Percentiles rank a stretch among this genome's conserved stretches.
Evolutionary conservation across 2,797 vertebrate genomes (phyloP).

Genomic region (Fundulus diaphanus): DNA sequence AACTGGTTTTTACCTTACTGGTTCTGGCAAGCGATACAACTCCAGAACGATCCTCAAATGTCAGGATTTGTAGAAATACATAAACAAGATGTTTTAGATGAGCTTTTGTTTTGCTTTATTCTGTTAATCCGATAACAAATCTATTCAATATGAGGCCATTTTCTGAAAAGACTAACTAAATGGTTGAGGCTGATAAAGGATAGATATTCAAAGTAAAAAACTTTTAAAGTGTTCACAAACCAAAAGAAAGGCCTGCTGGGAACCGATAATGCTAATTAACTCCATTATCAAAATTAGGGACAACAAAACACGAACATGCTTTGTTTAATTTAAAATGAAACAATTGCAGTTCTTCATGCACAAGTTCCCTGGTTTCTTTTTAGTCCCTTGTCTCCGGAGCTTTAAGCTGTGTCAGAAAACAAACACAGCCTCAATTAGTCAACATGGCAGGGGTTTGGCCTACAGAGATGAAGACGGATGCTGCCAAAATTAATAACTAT

Average conservation of each 20-base stretch:
- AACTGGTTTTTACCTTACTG: conserved; percentile 45
- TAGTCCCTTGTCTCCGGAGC: conserved; percentile 34
- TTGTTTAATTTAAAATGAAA: conserved; percentile 60
- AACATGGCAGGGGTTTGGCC: conserved; percentile 34
- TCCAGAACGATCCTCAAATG: conserved; percentile 73
- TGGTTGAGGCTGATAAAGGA: conserved; percentile 56
- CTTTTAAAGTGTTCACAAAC: conserved; percentile 32
- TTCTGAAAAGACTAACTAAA: conserved; percentile 56
- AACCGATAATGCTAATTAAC: conserved; percentile 69
- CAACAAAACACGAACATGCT: conserved; percentile 61
- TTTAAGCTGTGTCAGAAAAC: conserved; percentile 24
- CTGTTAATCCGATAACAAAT: conserved; percentile 55
- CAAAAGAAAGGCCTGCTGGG: conserved; percentile 56
- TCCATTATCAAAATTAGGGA: conserved; percentile 59
- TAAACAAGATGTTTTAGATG: neutral
- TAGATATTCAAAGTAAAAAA: conserved; percentile 44
- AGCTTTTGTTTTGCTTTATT: conserved; percentile 43
- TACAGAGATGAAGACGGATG: conserved; percentile 45
- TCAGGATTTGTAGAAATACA: conserved; percentile 54
- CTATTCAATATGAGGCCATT: conserved; percentile 45
- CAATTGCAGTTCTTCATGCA: conserved; percentile 39
- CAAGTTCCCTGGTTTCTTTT: conserved; percentile 33
- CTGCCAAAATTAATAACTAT: conserved; percentile 43
- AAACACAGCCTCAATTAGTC: conserved; percentile 41
- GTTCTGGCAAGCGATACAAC: conserved; percentile 56